These are phyloP conservation scores for Loripinus fragilis DNA, from an alignment of 2,888 invertebrate genomes.

Conservation along the genomic window DNA sequence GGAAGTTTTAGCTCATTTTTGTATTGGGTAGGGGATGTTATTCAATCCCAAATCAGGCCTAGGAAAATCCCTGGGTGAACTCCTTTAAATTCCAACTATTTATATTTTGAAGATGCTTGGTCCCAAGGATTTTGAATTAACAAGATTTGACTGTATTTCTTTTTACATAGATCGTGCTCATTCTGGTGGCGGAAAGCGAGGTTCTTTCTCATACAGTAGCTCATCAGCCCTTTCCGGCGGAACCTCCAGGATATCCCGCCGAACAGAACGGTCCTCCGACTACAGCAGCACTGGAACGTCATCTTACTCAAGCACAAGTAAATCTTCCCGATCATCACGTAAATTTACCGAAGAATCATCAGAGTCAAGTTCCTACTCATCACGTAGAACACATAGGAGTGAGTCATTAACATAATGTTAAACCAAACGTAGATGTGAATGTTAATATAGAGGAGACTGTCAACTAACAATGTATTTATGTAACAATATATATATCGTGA, in stretches of 20 bases:
- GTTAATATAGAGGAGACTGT: constrained; percentile 35
- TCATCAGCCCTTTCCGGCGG: constrained; percentile 40
- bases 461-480: constrained; percentile 9
- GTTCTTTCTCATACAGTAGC: constrained; percentile 15
- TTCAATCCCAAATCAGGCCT: no score
- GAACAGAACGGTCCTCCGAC: constrained; percentile 38
- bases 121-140: no score
- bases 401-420: constrained; percentile 58
- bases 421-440: constrained; percentile 49
- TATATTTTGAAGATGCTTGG: no score
- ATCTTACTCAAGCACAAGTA: constrained; percentile 21
- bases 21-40: no score
- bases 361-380: constrained; percentile 45
- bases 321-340: constrained; percentile 43
- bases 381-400: constrained; percentile 48
- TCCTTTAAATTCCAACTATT: no score
- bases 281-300: constrained; percentile 31
- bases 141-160: no score
- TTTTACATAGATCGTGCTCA: constrained; percentile 67
- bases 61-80: no score
- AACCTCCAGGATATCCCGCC: constrained; percentile 52
- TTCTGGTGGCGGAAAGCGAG: constrained; percentile 18
- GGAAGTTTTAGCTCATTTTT: no score
- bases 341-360: constrained; percentile 49
- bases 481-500: constrained; percentile 9